A percentile compares a stretch with the other conserved stretches of the same genome.
Evolutionary conservation across 2,113 vertebrate genomes (phyloP).

Genomic region (Smithornis capensis): DNA sequence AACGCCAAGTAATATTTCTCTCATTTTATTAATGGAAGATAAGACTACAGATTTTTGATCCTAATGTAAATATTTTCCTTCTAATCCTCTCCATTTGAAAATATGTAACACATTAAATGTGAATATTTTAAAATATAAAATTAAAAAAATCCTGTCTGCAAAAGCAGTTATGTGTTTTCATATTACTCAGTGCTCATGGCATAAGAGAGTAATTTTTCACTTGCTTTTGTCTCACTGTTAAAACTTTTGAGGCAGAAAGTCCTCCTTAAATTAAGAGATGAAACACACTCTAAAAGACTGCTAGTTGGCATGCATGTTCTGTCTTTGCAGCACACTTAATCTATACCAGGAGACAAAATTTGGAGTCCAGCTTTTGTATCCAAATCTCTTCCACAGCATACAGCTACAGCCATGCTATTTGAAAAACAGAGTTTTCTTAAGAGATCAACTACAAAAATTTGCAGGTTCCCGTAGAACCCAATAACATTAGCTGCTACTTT

Average conservation of each 20-base stretch:
- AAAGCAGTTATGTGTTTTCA: neutral
- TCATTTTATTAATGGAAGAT: neutral
- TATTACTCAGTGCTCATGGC: neutral
- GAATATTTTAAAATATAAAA: neutral
- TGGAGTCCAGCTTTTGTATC: neutral
- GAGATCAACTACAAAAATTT: neutral
- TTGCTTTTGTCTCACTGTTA: neutral
- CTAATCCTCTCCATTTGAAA: neutral
- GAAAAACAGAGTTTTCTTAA: neutral
- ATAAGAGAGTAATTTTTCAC: slow-evolving; percentile 5
- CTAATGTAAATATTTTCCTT: neutral
- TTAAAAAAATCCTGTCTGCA: neutral
- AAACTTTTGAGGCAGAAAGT: neutral
- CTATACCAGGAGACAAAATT: slow-evolving; percentile 12
- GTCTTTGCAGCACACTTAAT: slow-evolving; percentile 21
- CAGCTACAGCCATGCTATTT: neutral
- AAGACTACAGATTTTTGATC: neutral
- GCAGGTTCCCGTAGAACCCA: neutral
- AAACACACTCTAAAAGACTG: neutral
- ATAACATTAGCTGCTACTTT: neutral
- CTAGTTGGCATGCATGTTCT: neutral
- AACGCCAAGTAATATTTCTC: neutral
- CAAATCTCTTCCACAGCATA: slow-evolving; percentile 1
- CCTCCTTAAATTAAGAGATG: slow-evolving; percentile 4
- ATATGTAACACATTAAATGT: neutral